These are phyloP conservation scores for Gopherus evgoodei DNA, from an alignment of 2,113 vertebrate genomes.

Conservation along the genomic window DNA sequence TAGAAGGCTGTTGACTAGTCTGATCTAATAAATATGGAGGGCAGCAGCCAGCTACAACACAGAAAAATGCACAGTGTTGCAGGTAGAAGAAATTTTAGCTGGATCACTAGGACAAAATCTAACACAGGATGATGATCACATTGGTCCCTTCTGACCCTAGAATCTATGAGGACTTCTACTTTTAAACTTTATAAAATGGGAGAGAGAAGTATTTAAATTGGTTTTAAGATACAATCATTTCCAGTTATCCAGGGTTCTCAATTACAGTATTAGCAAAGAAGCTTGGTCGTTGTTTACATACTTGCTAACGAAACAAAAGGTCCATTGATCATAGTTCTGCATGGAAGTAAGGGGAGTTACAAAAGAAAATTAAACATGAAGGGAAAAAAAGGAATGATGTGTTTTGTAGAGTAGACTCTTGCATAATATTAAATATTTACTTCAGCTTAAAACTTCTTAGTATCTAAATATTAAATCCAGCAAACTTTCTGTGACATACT, in stretches of 20 bases:
- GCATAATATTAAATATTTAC: background rate
- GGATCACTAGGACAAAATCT: background rate
- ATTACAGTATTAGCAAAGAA: too few species aligned
- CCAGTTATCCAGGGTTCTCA: background rate
- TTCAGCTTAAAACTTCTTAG: background rate
- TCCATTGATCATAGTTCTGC: background rate
- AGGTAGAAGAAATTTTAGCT: background rate
- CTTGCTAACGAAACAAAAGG: background rate
- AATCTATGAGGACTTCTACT: background rate
- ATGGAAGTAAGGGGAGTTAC: background rate
- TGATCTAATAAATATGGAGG: background rate
- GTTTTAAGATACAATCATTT: background rate
- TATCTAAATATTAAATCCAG: background rate
- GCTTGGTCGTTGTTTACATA: background rate
- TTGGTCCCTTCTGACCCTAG: too few species aligned
- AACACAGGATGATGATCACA: too few species aligned
- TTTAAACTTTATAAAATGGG: background rate
- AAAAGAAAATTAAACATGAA: background rate
- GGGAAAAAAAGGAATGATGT: background rate
- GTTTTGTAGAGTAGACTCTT: background rate
- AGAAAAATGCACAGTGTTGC: background rate
- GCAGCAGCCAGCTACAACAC: background rate
- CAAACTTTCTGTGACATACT: too few species aligned
- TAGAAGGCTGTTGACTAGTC: background rate
- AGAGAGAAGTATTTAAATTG: background rate